Evolutionary conservation across 2,113 vertebrate species (phyloP), one percentile per base, ranked within the genome.

Genomic region (Cisticola juncidis): DNA sequence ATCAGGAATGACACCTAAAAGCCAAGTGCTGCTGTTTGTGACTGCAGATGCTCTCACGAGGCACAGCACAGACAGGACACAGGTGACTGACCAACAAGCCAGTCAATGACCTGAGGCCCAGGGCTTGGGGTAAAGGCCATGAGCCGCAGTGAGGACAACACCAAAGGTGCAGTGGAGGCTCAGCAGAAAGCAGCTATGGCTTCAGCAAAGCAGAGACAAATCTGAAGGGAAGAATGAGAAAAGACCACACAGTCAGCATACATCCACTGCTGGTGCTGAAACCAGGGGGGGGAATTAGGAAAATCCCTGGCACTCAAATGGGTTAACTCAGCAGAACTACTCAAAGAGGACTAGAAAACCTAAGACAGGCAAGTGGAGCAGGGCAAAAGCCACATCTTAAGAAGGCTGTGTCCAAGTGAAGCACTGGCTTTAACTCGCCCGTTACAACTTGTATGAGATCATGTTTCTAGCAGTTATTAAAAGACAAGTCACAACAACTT

Each of bases 21-120:
- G 56, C 15, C n/a, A n/a, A 9, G 40, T 10, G 22, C 28, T 26
- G 48, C 61, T 77, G 12, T 53, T 11, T 23, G 14, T 6, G 62
- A 8, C 61, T 5, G 51, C 0, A 0, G 22, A 18, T 29, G 64
- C 5, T 50, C 66, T 68, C 26, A 69, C 3, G 14, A 53, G 76
- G 86, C 5, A 0, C 44, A n/a, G 88, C 74, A 11, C 20, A 9
- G 53, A 9, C 21, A 6, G 65, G n/a, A 72, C 45, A 1, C 61
- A 6, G 51, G 80, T 83, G 87, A 90, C 48, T 90, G 72, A 65
- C 14, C 86, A 23, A 44, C 11, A 3, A 11, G 18, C 29, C 51
- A 81, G 86, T 56, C 91, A 44, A 14, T 45, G 84, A 92, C 93
- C 95, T 22, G 62, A 72, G 84, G 84, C 44, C 1, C 5, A 56